phyloP scores from a whole-genome alignment of 2,797 vertebrate genomes.

The Melanotaenia pygmaea region DNA sequence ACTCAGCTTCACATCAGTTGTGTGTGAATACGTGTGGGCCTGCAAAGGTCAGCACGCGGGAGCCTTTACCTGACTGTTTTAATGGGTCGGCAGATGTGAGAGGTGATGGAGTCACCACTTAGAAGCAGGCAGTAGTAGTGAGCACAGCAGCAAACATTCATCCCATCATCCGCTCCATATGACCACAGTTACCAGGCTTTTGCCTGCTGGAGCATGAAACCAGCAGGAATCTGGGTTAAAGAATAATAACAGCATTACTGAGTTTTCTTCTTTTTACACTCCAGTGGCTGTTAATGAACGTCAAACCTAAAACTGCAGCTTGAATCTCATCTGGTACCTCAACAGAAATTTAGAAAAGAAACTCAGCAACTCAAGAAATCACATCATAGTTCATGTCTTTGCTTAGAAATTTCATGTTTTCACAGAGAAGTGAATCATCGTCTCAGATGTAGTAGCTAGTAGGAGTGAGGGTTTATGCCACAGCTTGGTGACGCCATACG shows the following conservation, averaged over 20 bases:
- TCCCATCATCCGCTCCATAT: slow-evolving; percentile 73
- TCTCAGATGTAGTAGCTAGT: slow-evolving; percentile 4
- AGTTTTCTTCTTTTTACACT: slow-evolving; percentile 3
- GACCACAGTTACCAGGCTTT: slow-evolving; percentile 59
- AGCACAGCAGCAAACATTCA: slow-evolving; percentile 67
- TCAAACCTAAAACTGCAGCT: slow-evolving; percentile 18
- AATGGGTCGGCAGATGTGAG: slow-evolving; percentile 74
- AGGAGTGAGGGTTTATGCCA: slow-evolving; percentile 4
- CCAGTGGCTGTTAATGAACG: slow-evolving; percentile 19
- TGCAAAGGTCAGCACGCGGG: slow-evolving; percentile 31
- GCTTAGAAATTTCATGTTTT: slow-evolving; percentile 20
- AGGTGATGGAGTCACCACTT: slow-evolving; percentile 73
- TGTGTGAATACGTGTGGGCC: slow-evolving; percentile 26
- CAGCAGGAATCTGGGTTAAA: slow-evolving; percentile 69
- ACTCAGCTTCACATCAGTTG: slow-evolving; percentile 9
- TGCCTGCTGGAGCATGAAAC: slow-evolving; percentile 59
- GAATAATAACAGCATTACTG: slow-evolving; percentile 46
- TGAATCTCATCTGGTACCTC: slow-evolving; percentile 20
- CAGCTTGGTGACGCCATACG: background rate
- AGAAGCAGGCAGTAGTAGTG: slow-evolving; percentile 64
- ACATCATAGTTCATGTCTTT: background rate
- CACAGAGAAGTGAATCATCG: slow-evolving; percentile 26
- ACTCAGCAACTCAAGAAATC: background rate
- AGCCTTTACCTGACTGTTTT: slow-evolving; percentile 54
- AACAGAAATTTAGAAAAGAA: slow-evolving; percentile 17